Conservation (phyloP, 2,113 vertebrate genomes). For the Erinaceus europaeus region DNA sequence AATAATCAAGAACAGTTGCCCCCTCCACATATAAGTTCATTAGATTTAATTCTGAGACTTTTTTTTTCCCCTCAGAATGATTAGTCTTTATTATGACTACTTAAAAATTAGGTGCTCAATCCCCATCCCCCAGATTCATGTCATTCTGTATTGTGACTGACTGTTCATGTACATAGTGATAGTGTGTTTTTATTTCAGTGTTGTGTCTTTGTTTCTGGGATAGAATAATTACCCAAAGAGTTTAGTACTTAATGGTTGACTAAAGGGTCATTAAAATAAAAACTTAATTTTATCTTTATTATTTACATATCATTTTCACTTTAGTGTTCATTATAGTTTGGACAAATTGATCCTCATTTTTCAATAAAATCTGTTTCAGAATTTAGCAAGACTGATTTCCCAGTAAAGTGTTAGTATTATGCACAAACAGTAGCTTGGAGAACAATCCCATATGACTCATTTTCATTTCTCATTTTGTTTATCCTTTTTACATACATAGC, state of each 20-base stretch:
- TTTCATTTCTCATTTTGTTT: not conserved
- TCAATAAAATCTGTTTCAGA: not conserved
- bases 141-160: not conserved
- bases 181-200: not conserved
- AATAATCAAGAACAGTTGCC: slow-evolving; percentile 73
- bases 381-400: not conserved
- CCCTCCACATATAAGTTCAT: slow-evolving; percentile 62
- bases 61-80: too few species aligned
- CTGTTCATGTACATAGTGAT: not conserved
- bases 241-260: not conserved
- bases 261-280: slow-evolving; percentile 40
- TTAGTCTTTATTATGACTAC: slow-evolving; percentile 29
- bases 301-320: not conserved
- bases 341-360: not conserved
- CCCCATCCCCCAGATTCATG: slow-evolving; percentile 6
- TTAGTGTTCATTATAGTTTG: not conserved
- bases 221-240: not conserved
- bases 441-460: not conserved
- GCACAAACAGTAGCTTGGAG: not conserved
- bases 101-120: slow-evolving; percentile 30
- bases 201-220: slow-evolving; percentile 4
- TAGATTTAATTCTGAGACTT: slow-evolving; percentile 72
- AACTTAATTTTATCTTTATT: not conserved
- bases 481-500: not conserved
- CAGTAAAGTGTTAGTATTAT: not conserved